Evolutionary conservation across 2,797 vertebrate genomes (phyloP).

Genomic region (Sebastes elongatus): DNA sequence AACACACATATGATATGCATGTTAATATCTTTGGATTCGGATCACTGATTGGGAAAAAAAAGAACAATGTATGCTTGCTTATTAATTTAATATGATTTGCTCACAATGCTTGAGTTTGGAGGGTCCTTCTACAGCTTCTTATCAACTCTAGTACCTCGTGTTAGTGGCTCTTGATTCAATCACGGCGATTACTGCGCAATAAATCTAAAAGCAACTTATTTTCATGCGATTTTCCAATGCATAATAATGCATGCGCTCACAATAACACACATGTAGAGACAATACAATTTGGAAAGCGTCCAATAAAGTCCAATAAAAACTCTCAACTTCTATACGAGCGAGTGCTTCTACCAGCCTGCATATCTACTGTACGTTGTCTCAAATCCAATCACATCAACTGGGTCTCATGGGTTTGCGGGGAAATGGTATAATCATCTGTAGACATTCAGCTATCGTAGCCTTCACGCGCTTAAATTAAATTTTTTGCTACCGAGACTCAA

Average conservation of each 20-base stretch:
- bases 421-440: slow-evolving; percentile 55
- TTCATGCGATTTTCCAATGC: slow-evolving; percentile 7
- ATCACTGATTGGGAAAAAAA: too few species aligned
- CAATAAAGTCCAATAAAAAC: slow-evolving; percentile 34
- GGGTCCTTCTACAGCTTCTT: not conserved
- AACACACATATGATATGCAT: not conserved
- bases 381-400: slow-evolving; percentile 49
- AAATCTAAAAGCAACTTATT: slow-evolving; percentile 9
- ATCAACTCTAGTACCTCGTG: slow-evolving; percentile 5
- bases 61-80: not conserved
- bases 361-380: not conserved
- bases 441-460: slow-evolving; percentile 46
- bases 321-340: slow-evolving; percentile 17
- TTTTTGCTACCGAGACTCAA: slow-evolving; percentile 53
- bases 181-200: slow-evolving; percentile 29
- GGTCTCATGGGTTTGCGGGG: slow-evolving; percentile 23
- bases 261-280: not conserved
- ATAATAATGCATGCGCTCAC: not conserved
- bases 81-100: not conserved
- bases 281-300: not conserved
- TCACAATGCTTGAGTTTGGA: not conserved
- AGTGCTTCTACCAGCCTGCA: slow-evolving; percentile 9
- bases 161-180: slow-evolving; percentile 32
- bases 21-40: not conserved
- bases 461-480: slow-evolving; percentile 51